These are phyloP conservation scores for Petrocephalus sullivani DNA, from an alignment of 2,797 vertebrate species.

Conservation along the genomic window DNA sequence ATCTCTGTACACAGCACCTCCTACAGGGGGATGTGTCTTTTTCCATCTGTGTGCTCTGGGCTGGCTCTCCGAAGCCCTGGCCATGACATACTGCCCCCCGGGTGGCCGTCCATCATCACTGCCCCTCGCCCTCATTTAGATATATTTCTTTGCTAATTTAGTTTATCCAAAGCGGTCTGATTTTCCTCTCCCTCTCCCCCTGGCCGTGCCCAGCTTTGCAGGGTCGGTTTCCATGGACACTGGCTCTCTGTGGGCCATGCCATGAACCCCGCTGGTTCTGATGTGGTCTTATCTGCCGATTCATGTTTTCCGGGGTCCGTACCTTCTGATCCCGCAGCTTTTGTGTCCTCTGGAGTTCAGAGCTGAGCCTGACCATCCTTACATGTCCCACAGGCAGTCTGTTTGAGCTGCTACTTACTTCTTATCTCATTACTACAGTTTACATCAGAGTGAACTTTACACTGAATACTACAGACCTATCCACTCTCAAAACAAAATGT, in stretches of 20 bases:
- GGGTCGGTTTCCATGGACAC: conserved; percentile 46
- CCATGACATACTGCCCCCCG: background rate
- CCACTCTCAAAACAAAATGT: background rate
- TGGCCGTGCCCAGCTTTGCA: conserved; percentile 34
- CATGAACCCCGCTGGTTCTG: background rate
- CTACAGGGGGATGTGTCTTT: background rate
- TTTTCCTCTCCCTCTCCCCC: conserved; percentile 17
- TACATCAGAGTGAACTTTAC: background rate
- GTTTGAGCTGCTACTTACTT: background rate
- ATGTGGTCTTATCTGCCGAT: background rate
- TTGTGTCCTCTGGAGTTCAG: background rate
- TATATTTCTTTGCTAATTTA: conserved; percentile 7
- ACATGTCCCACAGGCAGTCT: background rate
- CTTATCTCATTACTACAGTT: background rate
- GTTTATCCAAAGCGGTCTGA: conserved; percentile 23
- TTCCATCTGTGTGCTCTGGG: background rate
- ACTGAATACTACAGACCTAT: background rate
- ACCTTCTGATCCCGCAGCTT: background rate
- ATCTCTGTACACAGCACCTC: background rate
- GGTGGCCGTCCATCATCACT: background rate
- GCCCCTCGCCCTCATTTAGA: background rate
- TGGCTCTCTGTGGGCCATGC: conserved; percentile 6
- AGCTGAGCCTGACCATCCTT: background rate
- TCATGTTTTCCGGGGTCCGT: background rate
- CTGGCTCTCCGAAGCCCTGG: background rate